A percentile compares a stretch with the other conserved stretches of the same genome.
Conservation (phyloP, 2,797 vertebrate genomes). For the Artibeus lituratus region DNA sequence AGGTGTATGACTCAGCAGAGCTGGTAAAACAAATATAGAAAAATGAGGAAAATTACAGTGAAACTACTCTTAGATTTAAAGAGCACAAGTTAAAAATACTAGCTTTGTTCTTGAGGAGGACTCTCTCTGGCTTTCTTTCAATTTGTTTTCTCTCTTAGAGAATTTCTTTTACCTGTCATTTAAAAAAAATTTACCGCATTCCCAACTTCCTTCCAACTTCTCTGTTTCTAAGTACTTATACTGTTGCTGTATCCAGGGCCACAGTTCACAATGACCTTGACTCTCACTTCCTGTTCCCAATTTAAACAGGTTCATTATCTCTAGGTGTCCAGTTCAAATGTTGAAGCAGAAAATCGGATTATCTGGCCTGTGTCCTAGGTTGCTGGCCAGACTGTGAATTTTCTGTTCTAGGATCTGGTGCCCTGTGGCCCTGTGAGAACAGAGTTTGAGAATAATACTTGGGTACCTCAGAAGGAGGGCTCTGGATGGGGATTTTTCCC, state of each 20-base stretch:
- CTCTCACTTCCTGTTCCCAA: neutral
- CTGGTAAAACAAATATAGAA: neutral
- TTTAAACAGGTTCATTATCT: neutral
- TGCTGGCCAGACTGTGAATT: neutral
- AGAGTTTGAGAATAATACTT: neutral
- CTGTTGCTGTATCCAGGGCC: neutral
- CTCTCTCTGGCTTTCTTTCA: neutral
- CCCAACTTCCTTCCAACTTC: neutral
- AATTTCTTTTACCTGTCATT: neutral
- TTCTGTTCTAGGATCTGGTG: neutral
- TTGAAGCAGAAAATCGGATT: neutral
- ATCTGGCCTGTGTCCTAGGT: neutral
- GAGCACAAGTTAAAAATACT: neutral
- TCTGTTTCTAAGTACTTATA: neutral
- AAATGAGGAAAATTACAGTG: neutral
- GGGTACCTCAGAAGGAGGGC: neutral
- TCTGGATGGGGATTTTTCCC: neutral
- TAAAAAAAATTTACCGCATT: neutral
- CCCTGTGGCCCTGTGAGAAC: neutral
- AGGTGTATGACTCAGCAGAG: neutral
- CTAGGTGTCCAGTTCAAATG: neutral
- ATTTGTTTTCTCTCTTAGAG: neutral
- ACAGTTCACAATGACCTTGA: neutral
- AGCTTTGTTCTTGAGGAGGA: neutral
- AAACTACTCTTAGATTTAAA: neutral